phyloP scores from a whole-genome alignment of 2,888 invertebrate genomes.

The Lomographa bimaculata region DNA sequence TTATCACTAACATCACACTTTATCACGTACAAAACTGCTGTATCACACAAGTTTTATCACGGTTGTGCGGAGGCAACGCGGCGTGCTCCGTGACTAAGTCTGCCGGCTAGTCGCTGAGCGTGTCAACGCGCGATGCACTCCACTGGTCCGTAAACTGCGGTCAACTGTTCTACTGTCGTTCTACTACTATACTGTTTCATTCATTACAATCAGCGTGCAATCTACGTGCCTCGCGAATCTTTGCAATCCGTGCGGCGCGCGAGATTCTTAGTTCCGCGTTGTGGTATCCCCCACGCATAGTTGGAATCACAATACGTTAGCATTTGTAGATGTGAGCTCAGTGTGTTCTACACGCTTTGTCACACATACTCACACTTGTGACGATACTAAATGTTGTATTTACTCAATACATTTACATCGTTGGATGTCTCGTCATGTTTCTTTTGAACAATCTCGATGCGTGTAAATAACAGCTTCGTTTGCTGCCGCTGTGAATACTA shows the following conservation, averaged over 20 bases:
- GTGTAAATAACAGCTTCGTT: constrained; percentile 4
- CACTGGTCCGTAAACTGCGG: constrained; percentile 38
- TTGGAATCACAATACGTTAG: constrained; percentile 5
- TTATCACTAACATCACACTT: constrained; percentile 27
- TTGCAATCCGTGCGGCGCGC: constrained; percentile 1
- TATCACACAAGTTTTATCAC: constrained; percentile 47
- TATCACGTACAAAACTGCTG: constrained; percentile 46
- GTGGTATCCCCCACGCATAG: constrained; percentile 3
- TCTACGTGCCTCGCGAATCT: constrained; percentile 15
- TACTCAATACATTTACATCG: constrained; percentile 12
- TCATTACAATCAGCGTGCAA: too few relatives aligned
- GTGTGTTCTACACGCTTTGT: constrained; percentile 7
- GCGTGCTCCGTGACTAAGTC: constrained; percentile 65
- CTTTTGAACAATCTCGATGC: constrained; percentile 5
- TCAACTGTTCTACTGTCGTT: constrained; percentile 11
- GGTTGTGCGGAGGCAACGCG: constrained; percentile 53
- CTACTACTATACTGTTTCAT: too few relatives aligned
- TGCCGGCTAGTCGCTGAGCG: constrained; percentile 36
- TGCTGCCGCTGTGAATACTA: background rate
- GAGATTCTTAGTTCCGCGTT: constrained; percentile 15
- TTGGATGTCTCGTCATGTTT: constrained; percentile 2
- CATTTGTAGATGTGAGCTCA: constrained; percentile 9
- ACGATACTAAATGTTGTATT: constrained; percentile 15
- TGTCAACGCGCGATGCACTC: constrained; percentile 38
- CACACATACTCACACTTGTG: constrained; percentile 1